Evolutionary conservation across 2,888 invertebrate genomes (phyloP), one percentile per base, ranked within the genome.

Genomic region (Smittia aterrima): DNA sequence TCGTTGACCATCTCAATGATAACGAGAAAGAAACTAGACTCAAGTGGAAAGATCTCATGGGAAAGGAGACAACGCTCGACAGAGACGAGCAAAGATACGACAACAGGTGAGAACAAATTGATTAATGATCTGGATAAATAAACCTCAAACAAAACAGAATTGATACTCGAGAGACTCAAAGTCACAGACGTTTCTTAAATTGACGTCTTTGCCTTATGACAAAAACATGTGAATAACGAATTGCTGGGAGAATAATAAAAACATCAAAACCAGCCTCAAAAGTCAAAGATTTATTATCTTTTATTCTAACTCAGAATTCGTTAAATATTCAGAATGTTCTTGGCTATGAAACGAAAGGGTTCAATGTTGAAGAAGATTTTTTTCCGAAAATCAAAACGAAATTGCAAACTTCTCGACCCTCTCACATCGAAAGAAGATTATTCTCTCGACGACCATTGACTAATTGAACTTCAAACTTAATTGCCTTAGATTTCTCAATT

Each of bases 1-100:
- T 74, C 64, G 64, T 74, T 47, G 74, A 74, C 38, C 64, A 41
- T 74, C 66, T 74, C 18, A 74, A 22, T 74, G 74, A 74, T 66
- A 66, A 64, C 9, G 74, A 74, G 22, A 40, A 66, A 24, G 74
- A 74, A 20, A 74, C 20, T 9, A 64, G 74, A 27, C 13, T 74
- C n/a, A 41, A 47, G 25, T 74, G 74, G 74, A 64, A 66, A 47
- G 47, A 66, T 47, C 66, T 74, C 66, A 27, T 74, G 66, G 74
- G 74, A 40, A 74, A 74, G 16, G 47, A 66, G 40, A 74, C 74
- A 32, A 72, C 72, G 27, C 58, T 72, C 18, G 72, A 72, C 58
- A 24, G 18, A 6, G 38, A 62, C 22, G 32, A 38, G 24, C 20
- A 72, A 62, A 58, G 72, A 71, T 71, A 27, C 27, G 72, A 18